Conservation (phyloP, 1,140 invertebrate genomes). For the Liolophura sinensis region DNA sequence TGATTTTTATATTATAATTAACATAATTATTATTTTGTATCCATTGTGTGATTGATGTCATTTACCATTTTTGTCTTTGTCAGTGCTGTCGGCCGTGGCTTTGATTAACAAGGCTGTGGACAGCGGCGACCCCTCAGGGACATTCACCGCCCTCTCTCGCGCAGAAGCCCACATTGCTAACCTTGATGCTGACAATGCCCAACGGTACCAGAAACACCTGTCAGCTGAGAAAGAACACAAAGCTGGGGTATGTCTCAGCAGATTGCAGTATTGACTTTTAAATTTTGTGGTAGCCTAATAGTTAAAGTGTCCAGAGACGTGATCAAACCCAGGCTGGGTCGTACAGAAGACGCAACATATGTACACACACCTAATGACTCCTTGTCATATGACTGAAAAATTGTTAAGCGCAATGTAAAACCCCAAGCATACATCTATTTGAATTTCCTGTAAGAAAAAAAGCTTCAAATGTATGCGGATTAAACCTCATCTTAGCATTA, state of each 20-base stretch:
- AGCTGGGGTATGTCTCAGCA: constrained; percentile 51
- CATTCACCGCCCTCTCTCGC: constrained; percentile 37
- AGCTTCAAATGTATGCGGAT: neutral
- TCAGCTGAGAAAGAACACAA: constrained; percentile 63
- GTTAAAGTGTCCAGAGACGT: too few species aligned
- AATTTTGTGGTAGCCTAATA: neutral
- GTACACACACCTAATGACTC: too few species aligned
- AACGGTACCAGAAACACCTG: constrained; percentile 67
- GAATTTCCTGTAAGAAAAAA: too few species aligned
- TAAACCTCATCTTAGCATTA: neutral
- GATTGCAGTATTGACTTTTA: neutral
- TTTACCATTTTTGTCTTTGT: constrained; percentile 10
- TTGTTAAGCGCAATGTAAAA: too few species aligned
- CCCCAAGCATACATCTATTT: too few species aligned
- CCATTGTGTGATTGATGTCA: too few species aligned
- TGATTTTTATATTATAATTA: too few species aligned
- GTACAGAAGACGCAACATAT: too few species aligned
- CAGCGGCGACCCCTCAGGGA: constrained; percentile 58
- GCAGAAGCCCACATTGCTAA: constrained; percentile 51
- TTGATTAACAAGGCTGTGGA: constrained; percentile 70
- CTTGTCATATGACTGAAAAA: too few species aligned
- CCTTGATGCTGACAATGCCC: constrained; percentile 61
- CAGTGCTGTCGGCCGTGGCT: constrained; percentile 65
- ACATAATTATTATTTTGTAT: too few species aligned
- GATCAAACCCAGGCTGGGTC: too few species aligned